Evolutionary conservation across 1,140 invertebrate genomes (phyloP).

Genomic region (Atta texana): DNA sequence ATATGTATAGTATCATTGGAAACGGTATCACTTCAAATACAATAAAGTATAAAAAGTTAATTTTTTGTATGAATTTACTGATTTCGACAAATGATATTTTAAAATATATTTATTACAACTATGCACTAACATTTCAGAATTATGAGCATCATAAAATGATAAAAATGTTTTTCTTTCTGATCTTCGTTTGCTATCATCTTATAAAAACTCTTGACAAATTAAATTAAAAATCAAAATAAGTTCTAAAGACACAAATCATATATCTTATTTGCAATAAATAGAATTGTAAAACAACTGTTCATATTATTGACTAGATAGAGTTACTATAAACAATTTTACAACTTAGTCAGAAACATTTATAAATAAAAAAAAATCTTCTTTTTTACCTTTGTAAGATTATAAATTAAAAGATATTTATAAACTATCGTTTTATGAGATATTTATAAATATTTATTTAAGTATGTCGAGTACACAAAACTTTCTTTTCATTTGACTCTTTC

Average conservation of each 20-base stretch:
- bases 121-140: neutral
- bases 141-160: neutral
- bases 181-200: neutral
- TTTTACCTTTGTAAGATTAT: too few relatives aligned
- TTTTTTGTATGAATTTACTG: neutral
- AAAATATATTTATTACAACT: neutral
- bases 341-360: too few relatives aligned
- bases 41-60: neutral
- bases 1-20: neutral
- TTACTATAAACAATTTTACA: too few relatives aligned
- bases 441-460: neutral
- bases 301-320: too few relatives aligned
- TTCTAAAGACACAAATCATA: too few relatives aligned
- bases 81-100: neutral
- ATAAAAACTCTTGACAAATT: too few relatives aligned
- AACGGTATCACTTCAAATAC: neutral
- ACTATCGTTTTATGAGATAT: too few relatives aligned
- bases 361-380: too few relatives aligned
- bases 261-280: too few relatives aligned
- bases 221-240: too few relatives aligned
- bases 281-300: too few relatives aligned
- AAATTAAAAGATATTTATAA: too few relatives aligned
- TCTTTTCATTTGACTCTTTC: neutral
- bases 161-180: neutral
- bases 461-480: neutral